Percentiles rank a stretch among this genome's conserved stretches.
Conservation (phyloP, 2,888 invertebrate species). For the Dioctria rufipes region DNA sequence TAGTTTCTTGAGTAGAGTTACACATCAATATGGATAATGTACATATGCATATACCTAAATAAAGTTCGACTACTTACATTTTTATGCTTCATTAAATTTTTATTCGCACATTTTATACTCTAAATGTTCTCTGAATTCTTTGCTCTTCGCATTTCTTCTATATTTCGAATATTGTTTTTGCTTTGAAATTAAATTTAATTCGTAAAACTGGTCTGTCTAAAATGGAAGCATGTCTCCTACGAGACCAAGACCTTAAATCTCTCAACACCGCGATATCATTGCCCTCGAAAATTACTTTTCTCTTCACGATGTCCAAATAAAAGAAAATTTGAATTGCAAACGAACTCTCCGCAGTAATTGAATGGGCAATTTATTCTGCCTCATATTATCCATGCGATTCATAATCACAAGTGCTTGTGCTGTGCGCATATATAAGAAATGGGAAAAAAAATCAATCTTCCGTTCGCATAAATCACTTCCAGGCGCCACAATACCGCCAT, state of each 20-base stretch:
- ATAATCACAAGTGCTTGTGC: conserved; percentile 13
- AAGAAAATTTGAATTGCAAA: conserved; percentile 46
- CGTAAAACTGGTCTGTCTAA: neutral
- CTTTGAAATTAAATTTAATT: neutral
- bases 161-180: neutral
- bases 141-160: too few species aligned
- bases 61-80: neutral
- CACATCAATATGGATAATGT: neutral
- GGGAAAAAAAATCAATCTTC: conserved; percentile 38
- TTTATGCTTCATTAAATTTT: conserved; percentile 32
- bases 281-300: conserved; percentile 31
- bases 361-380: conserved; percentile 11
- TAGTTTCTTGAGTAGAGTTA: neutral
- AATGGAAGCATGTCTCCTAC: neutral
- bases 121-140: too few species aligned
- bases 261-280: neutral
- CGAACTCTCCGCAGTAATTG: neutral
- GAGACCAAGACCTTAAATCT: conserved; percentile 9
- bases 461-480: conserved; percentile 54
- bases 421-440: neutral
- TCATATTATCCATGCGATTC: neutral
- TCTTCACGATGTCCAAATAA: conserved; percentile 40
- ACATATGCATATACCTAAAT: neutral
- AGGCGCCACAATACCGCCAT: conserved; percentile 47
- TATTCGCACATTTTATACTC: neutral